Conservation (phyloP, 2,888 invertebrate genomes). For the Nymphalis c-album region DNA sequence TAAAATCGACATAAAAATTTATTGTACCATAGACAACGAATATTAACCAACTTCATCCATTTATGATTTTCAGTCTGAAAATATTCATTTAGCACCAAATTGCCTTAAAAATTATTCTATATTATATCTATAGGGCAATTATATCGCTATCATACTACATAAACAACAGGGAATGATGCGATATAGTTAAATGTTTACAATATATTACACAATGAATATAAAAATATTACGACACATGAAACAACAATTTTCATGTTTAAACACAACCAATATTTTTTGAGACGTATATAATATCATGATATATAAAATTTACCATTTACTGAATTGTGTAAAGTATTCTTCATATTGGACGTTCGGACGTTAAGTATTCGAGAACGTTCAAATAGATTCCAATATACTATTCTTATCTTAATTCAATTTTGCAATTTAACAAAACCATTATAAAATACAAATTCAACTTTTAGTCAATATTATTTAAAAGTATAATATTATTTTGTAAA, state of each 20-base stretch:
- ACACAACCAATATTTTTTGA: conserved; percentile 12
- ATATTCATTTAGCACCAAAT: conserved; percentile 70
- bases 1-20: conserved; percentile 27
- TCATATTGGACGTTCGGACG: background rate
- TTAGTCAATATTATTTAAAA: conserved; percentile 3
- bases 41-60: conserved; percentile 63
- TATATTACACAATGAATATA: conserved; percentile 13
- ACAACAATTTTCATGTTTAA: conserved; percentile 13
- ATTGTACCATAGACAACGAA: conserved; percentile 1
- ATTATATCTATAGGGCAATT: conserved; percentile 54
- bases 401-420: background rate
- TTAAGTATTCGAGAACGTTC: conserved; percentile 4
- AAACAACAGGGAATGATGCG: conserved; percentile 72
- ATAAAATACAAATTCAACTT: conserved; percentile 8
- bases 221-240: conserved; percentile 14
- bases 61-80: conserved; percentile 64
- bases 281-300: background rate
- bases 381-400: conserved; percentile 3
- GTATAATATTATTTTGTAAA: conserved; percentile 8
- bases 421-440: background rate
- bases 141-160: conserved; percentile 64
- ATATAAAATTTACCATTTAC: conserved; percentile 6
- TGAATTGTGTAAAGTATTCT: background rate
- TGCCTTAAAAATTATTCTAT: conserved; percentile 57
- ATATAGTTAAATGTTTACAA: conserved; percentile 43